phyloP scores from a whole-genome alignment of 2,113 vertebrate genomes.

The Climacteris rufus region DNA sequence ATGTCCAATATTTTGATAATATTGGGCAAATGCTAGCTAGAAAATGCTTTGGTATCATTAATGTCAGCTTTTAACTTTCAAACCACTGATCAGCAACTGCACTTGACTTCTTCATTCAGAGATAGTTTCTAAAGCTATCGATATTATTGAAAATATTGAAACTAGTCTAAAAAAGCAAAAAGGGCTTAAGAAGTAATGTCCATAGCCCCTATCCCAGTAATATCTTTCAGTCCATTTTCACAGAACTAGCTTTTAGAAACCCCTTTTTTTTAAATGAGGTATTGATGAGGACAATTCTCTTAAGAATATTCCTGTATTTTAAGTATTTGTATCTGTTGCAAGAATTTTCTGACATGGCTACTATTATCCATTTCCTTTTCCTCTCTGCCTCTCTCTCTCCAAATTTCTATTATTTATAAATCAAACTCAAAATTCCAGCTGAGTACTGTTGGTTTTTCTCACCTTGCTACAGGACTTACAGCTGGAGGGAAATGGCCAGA shows the following conservation, averaged over 20 bases:
- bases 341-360: not conserved
- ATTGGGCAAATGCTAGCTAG: not conserved
- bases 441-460: not conserved
- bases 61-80: not conserved
- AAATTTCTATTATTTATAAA: not conserved
- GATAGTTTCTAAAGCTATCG: not conserved
- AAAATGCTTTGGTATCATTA: not conserved
- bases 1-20: not conserved
- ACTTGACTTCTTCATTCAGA: not conserved
- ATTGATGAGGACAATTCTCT: not conserved
- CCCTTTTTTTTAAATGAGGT: not conserved
- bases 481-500: not conserved
- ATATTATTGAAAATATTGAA: not conserved
- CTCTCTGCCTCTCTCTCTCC: not conserved
- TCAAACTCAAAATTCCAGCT: not conserved
- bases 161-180: not conserved
- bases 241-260: not conserved
- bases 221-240: not conserved
- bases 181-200: not conserved
- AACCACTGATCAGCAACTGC: not conserved
- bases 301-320: not conserved
- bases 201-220: not conserved
- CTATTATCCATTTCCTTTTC: not conserved
- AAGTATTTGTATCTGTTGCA: not conserved
- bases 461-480: not conserved